Evolutionary conservation across 2,113 vertebrate genomes (phyloP).

Genomic region (Engraulis encrasicolus): DNA sequence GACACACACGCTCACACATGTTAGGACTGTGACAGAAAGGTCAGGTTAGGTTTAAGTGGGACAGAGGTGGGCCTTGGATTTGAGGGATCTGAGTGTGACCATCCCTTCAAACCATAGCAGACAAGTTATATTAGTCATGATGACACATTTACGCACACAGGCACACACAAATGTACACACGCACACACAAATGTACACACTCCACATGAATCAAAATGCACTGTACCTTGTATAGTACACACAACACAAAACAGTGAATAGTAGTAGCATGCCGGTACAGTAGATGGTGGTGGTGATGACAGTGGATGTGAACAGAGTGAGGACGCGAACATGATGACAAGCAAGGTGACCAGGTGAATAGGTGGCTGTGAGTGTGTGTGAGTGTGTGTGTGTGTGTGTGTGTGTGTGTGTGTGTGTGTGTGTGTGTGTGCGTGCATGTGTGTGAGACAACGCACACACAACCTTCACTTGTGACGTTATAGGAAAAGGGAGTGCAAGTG

Average conservation of each 20-base stretch:
- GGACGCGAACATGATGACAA: neutral
- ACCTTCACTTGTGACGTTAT: neutral
- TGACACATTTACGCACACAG: slow-evolving; percentile 9
- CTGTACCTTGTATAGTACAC: no score
- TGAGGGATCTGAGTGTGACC: neutral
- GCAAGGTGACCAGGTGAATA: no score
- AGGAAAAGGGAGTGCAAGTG: neutral
- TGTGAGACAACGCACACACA: neutral
- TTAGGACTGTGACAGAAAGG: neutral
- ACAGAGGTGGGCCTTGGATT: neutral
- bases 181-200: no score
- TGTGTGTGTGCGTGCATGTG: no score
- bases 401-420: no score
- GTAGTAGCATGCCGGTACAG: neutral
- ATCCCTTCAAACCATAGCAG: neutral
- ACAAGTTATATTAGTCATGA: neutral
- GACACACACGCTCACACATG: no score
- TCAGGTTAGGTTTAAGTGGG: neutral
- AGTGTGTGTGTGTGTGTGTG: neutral
- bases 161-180: slow-evolving; percentile 15
- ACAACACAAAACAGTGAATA: neutral
- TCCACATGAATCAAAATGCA: no score
- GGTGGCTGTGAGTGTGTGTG: neutral
- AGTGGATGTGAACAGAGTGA: neutral
- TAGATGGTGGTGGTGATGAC: neutral